Conservation (phyloP, 23 tunicate genomes). For the Styela plicata region DNA sequence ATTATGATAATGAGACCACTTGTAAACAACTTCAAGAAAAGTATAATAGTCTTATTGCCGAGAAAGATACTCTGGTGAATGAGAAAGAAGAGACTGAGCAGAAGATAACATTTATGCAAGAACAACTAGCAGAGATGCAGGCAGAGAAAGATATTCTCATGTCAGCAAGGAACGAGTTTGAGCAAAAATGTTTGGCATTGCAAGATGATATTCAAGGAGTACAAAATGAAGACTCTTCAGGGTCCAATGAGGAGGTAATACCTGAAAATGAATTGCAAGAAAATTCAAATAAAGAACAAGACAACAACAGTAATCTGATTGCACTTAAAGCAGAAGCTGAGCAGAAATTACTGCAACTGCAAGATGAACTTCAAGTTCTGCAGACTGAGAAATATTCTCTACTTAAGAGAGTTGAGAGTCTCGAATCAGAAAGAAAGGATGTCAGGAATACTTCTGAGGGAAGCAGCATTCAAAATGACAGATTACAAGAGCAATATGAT, state of each 20-base stretch:
- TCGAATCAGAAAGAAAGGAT: not conserved
- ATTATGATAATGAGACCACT: too few species aligned
- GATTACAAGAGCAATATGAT: not conserved
- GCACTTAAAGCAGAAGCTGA: not conserved
- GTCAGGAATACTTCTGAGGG: not conserved
- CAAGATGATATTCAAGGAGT: not conserved
- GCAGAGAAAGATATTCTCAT: not conserved
- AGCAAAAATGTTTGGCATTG: not conserved
- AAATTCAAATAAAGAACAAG: too few species aligned
- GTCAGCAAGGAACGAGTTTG: not conserved
- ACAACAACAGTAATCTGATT: too few species aligned
- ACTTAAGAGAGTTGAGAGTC: not conserved
- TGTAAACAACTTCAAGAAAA: too few species aligned
- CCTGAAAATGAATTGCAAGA: not conserved
- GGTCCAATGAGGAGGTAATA: not conserved
- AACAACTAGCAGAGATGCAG: not conserved
- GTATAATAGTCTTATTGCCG: too few species aligned
- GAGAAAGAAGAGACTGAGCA: not conserved
- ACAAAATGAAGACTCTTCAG: not conserved
- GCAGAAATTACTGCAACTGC: not conserved
- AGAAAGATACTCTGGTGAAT: not conserved
- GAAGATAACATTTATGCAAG: not conserved
- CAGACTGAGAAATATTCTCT: not conserved
- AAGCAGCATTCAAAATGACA: not conserved
- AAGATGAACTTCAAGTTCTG: not conserved